These are phyloP conservation scores for Stictonetta naevosa DNA, from an alignment of 2,113 vertebrate species.

Conservation along the genomic window DNA sequence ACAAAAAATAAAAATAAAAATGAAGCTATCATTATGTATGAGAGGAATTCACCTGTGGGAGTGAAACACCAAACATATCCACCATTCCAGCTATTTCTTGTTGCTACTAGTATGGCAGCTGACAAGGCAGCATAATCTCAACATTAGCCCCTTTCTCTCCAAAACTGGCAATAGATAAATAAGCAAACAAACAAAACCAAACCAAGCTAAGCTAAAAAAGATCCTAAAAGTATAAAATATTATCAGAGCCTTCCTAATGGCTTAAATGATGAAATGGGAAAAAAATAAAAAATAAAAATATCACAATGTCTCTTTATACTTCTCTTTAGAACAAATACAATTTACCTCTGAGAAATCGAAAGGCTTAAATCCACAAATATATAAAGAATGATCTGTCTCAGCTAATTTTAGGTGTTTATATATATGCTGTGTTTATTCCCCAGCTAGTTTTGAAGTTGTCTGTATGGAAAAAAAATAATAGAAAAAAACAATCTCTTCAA, in stretches of 20 bases:
- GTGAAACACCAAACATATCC: background rate
- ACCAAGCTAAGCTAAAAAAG: no score
- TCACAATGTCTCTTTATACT: no score
- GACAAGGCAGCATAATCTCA: background rate
- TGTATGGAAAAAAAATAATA: background rate
- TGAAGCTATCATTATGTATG: fast-evolving
- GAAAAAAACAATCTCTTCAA: background rate
- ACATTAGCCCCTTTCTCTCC: fast-evolving
- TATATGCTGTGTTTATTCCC: background rate
- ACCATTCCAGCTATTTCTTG: background rate
- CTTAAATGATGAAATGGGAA: background rate
- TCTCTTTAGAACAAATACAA: background rate
- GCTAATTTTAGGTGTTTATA: background rate
- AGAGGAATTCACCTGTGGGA: background rate
- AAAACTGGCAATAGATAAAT: background rate
- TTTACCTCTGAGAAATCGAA: background rate
- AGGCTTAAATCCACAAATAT: background rate
- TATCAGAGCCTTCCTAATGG: background rate
- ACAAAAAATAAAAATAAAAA: background rate
- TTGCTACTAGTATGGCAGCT: background rate
- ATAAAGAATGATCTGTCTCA: background rate
- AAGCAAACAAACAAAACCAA: background rate
- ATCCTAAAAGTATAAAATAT: background rate
- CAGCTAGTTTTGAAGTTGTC: background rate
- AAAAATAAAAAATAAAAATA: no score